Percentiles rank a stretch among this genome's conserved stretches.
Conservation (phyloP, 1,140 invertebrate species). For the Acromyrmex heyeri region DNA sequence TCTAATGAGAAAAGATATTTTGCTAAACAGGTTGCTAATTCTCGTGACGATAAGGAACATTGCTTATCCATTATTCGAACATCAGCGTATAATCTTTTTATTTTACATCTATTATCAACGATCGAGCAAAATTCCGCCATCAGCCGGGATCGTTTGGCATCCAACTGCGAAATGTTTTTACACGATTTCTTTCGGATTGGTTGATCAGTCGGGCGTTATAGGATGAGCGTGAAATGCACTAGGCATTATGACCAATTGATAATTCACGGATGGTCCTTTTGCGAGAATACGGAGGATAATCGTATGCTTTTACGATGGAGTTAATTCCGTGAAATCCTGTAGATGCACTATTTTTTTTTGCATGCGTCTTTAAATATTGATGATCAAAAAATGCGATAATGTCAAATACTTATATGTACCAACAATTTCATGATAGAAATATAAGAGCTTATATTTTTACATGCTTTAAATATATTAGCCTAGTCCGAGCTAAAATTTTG, state of each 20-base stretch:
- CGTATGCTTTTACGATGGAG: constrained; percentile 18
- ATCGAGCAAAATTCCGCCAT: constrained; percentile 15
- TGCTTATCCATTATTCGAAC: not conserved
- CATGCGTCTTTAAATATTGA: not conserved
- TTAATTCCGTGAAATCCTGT: not conserved
- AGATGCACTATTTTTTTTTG: not conserved
- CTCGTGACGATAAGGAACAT: not conserved
- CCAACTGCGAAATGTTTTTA: constrained; percentile 20
- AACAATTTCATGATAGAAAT: not conserved
- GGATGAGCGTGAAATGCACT: constrained; percentile 2
- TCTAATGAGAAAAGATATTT: not conserved
- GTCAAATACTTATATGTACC: too few species aligned
- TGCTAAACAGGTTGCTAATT: not conserved
- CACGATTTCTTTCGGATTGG: constrained; percentile 18
- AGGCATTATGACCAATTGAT: constrained; percentile 24
- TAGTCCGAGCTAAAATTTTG: not conserved
- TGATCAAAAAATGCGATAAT: not conserved
- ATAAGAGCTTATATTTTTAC: not conserved
- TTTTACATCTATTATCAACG: constrained; percentile 9
- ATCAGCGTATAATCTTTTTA: constrained; percentile 27
- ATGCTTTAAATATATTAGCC: not conserved
- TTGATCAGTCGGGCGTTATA: not conserved
- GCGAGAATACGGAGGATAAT: not conserved
- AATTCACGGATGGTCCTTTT: constrained; percentile 10
- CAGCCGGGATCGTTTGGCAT: constrained; percentile 13